Evolutionary conservation across 2,113 vertebrate species (phyloP), one percentile per base, ranked within the genome.

Genomic region (Apodemus speciosus): DNA sequence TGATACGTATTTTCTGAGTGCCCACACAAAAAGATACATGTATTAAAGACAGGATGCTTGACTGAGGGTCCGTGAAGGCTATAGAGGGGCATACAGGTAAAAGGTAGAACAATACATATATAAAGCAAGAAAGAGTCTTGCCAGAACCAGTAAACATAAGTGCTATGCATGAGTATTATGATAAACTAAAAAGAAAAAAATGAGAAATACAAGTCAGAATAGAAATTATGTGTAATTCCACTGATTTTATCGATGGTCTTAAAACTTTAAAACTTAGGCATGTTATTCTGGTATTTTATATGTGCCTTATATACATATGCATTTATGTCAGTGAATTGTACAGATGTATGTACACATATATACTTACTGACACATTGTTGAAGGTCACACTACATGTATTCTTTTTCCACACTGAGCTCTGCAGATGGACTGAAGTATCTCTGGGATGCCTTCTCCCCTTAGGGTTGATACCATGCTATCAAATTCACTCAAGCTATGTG

Each of bases 91-190:
- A 40, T 91, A 62, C 53, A 69, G 27, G 32, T 81, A 20, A 5
- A 84, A 64, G 46, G n/a, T 43, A 21, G 8, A 69, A 64, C 10
- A 43, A 38, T 69, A 72, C 40, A 77, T 35, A 88, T 88, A 71
- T 27, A 91, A 94, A 88, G 21, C 53, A 89, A 77, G 46, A 91
- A 51, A 91, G 56, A 84, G 38, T n/a, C 64, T 93, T 69, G 1
- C 0, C 87, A 43, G 30, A 79, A 79, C 49, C 46, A 85, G 1
- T 53, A n/a, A 71, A 69, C 25, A 80, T 43, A 62, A 68, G 64
- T 66, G 30, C 64, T 16, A 15, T 66, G 64, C 30, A 35, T 35
- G 35, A 23, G 10, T 94, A 7, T 49, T 32, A 56, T 58, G 20
- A 79, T 79, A 86, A 64, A 75, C 21, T 85, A 81, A 79, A 30